Evolutionary conservation across 1,140 invertebrate genomes (phyloP).

Genomic region (Stenopsyche tienmushanensis): DNA sequence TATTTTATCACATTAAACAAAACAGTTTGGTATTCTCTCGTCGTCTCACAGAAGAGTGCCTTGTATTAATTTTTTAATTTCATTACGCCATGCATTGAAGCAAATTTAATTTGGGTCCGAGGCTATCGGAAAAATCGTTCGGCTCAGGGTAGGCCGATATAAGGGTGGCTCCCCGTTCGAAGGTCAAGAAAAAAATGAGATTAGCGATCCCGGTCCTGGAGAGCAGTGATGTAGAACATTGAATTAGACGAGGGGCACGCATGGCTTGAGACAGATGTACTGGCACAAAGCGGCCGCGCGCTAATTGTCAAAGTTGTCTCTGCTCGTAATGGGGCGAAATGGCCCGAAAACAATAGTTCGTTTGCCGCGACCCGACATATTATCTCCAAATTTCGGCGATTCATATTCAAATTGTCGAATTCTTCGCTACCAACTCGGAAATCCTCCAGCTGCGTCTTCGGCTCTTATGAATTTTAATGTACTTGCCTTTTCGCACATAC

Average conservation of each 20-base stretch:
- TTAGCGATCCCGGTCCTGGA: no score
- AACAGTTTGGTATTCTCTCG: no score
- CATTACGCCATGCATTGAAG: no score
- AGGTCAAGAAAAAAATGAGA: neutral
- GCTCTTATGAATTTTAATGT: no score
- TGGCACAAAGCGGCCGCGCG: neutral
- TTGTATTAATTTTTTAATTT: no score
- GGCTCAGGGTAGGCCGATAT: no score
- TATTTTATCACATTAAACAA: no score
- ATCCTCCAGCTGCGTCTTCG: no score
- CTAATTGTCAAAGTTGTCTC: slow-evolving; percentile 13
- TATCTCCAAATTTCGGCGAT: neutral
- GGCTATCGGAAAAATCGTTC: no score
- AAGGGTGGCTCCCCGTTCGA: neutral
- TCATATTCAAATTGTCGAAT: neutral
- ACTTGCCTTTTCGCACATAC: no score
- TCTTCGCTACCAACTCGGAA: neutral
- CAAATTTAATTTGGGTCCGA: no score
- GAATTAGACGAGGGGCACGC: slow-evolving; percentile 5
- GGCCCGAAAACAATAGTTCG: slow-evolving; percentile 11
- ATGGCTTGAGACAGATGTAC: neutral
- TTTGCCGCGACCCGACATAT: neutral
- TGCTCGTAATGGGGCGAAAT: neutral
- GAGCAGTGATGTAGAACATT: slow-evolving; percentile 6
- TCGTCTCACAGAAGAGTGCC: no score